Conservation (phyloP, 2,888 invertebrate species). For the Matsumyia berberina region DNA sequence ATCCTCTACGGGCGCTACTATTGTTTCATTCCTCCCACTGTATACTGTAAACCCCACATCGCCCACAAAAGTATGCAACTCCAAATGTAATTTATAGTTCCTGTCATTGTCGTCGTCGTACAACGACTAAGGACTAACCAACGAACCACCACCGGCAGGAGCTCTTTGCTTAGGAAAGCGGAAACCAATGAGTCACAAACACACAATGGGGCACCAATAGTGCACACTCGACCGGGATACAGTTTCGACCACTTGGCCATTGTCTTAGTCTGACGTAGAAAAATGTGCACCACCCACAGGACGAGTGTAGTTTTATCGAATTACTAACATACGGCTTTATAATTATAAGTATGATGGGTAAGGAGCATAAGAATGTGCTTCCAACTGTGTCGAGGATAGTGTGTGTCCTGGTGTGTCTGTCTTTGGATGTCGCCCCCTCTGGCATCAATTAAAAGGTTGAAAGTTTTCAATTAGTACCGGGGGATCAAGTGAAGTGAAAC, state of each 20-base stretch:
- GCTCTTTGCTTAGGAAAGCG: slow-evolving; percentile 29
- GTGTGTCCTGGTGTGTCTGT: slow-evolving; percentile 21
- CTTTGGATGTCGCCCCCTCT: slow-evolving; percentile 51
- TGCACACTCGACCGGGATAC: slow-evolving; percentile 48
- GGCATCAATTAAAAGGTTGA: slow-evolving; percentile 70
- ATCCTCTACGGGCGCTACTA: slow-evolving; percentile 19
- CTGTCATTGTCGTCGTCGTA: slow-evolving; percentile 63
- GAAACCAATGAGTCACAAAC: slow-evolving; percentile 52
- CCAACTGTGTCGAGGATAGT: slow-evolving; percentile 38
- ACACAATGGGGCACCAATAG: slow-evolving; percentile 55
- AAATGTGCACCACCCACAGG: slow-evolving; percentile 37
- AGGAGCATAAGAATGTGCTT: slow-evolving; percentile 25
- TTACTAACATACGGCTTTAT: slow-evolving; percentile 47
- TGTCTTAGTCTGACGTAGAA: slow-evolving; percentile 40
- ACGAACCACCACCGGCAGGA: slow-evolving; percentile 2
- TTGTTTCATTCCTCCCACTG: slow-evolving; percentile 27
- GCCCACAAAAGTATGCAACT: slow-evolving; percentile 67
- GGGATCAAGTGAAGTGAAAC: slow-evolving; percentile 63
- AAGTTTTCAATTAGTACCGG: slow-evolving; percentile 68
- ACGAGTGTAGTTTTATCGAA: slow-evolving; percentile 57
- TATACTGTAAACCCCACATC: slow-evolving; percentile 25
- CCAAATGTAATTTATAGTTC: slow-evolving; percentile 74
- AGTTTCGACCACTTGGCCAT: slow-evolving; percentile 54
- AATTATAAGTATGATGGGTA: slow-evolving; percentile 51
- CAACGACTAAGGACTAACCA: slow-evolving; percentile 15